Evolutionary conservation across 2,888 invertebrate species (phyloP).

Genomic region (Noctua fimbriata): DNA sequence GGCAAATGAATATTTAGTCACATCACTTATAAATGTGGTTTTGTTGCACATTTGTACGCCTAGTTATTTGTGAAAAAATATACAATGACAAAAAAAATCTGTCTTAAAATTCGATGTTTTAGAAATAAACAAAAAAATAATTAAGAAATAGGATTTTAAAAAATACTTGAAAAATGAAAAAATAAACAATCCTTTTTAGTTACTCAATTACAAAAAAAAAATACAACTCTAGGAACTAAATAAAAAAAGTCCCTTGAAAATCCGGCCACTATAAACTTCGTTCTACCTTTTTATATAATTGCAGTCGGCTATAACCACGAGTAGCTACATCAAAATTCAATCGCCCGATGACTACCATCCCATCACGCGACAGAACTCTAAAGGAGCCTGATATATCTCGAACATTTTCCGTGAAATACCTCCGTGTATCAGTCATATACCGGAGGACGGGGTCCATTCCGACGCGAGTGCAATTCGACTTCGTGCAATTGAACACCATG

Average conservation of each 20-base stretch:
- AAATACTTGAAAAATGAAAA: not conserved
- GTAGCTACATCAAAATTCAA: conserved; percentile 48
- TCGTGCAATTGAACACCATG: conserved; percentile 86
- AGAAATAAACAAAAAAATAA: no score
- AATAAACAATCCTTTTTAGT: no score
- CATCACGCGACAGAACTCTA: conserved; percentile 22
- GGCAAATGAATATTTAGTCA: no score
- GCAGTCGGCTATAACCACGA: not conserved
- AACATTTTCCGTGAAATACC: conserved; percentile 57
- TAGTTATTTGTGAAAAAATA: no score
- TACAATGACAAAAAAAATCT: no score
- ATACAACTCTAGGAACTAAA: not conserved
- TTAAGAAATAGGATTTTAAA: no score
- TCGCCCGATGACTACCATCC: conserved; percentile 45
- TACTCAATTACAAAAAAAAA: no score
- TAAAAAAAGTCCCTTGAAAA: not conserved
- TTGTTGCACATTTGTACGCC: no score
- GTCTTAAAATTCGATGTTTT: no score
- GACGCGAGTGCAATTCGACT: conserved; percentile 71
- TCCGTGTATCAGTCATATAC: conserved; percentile 58
- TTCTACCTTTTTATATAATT: not conserved
- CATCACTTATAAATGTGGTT: no score
- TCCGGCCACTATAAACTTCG: not conserved
- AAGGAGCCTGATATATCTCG: conserved; percentile 48
- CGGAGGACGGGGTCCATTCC: conserved; percentile 65